Percentiles rank a stretch among this genome's conserved stretches.
Evolutionary conservation across 2,888 invertebrate species (phyloP).

Genomic region (Xanthia icteritia): DNA sequence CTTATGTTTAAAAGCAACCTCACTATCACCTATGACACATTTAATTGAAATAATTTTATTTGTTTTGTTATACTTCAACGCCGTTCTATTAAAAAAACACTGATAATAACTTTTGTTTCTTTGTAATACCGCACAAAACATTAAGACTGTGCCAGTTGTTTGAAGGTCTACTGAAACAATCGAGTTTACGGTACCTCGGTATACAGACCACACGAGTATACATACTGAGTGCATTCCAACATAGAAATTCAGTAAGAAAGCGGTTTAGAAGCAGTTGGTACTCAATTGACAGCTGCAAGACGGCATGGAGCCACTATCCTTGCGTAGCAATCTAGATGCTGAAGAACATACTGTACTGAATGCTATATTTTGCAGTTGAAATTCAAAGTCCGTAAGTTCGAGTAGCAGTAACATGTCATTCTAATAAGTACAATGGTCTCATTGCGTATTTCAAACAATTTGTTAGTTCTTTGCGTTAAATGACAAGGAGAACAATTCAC

Average conservation of each 20-base stretch:
- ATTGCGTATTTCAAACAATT: background rate
- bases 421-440: conserved; percentile 3
- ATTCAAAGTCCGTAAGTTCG: background rate
- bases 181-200: background rate
- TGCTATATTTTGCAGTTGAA: background rate
- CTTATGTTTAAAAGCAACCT: conserved; percentile 43
- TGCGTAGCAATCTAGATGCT: background rate
- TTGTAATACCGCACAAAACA: conserved; percentile 33
- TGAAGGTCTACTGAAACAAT: conserved; percentile 27
- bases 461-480: background rate
- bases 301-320: background rate
- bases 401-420: background rate
- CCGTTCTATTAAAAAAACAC: conserved; percentile 29
- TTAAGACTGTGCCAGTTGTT: background rate
- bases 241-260: conserved; percentile 40
- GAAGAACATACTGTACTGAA: background rate
- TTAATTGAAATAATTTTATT: conserved; percentile 44
- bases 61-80: conserved; percentile 34
- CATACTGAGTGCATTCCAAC: conserved; percentile 27
- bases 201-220: background rate
- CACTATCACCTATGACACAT: conserved; percentile 54
- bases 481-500: background rate
- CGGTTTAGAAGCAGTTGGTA: conserved; percentile 23
- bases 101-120: conserved; percentile 21
- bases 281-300: conserved; percentile 28